phyloP scores from a whole-genome alignment of 2,888 invertebrate genomes.

The Xestobium rufovillosum region DNA sequence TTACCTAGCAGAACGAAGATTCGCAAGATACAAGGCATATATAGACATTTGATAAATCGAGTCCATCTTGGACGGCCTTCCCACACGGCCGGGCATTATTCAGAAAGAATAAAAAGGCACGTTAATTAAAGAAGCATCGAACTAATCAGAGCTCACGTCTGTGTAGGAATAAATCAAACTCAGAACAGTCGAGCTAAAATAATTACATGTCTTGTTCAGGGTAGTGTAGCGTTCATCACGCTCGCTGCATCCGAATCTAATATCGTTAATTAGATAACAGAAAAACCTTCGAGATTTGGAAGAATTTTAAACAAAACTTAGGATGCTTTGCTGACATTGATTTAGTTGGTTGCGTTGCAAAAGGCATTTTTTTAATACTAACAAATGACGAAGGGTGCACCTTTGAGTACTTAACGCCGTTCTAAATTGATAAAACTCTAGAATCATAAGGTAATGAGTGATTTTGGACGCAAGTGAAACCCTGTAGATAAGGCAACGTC shows the following conservation, averaged over 20 bases:
- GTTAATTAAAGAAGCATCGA: constrained; percentile 47
- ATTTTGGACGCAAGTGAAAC: too few relatives aligned
- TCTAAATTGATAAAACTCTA: too few relatives aligned
- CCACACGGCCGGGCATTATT: constrained; percentile 32
- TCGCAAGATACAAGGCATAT: constrained; percentile 21
- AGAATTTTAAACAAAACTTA: constrained; percentile 32
- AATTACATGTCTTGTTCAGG: constrained; percentile 45
- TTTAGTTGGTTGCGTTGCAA: too few relatives aligned
- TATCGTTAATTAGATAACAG: constrained; percentile 45
- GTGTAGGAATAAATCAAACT: constrained; percentile 46
- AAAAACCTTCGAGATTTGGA: constrained; percentile 37
- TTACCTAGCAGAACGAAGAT: constrained; percentile 24
- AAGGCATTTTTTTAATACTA: too few relatives aligned
- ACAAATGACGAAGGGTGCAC: too few relatives aligned
- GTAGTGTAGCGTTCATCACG: constrained; percentile 43
- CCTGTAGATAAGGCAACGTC: too few relatives aligned
- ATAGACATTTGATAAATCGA: constrained; percentile 36
- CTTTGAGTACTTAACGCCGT: too few relatives aligned
- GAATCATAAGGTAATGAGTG: too few relatives aligned
- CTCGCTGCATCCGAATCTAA: constrained; percentile 44
- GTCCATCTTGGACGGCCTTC: constrained; percentile 34
- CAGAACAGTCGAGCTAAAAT: constrained; percentile 43
- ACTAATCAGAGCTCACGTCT: constrained; percentile 45
- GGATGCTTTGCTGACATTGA: too few relatives aligned
- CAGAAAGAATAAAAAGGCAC: constrained; percentile 38